phyloP scores from a whole-genome alignment of 1,140 invertebrate species.

The Lethrus apterus region DNA sequence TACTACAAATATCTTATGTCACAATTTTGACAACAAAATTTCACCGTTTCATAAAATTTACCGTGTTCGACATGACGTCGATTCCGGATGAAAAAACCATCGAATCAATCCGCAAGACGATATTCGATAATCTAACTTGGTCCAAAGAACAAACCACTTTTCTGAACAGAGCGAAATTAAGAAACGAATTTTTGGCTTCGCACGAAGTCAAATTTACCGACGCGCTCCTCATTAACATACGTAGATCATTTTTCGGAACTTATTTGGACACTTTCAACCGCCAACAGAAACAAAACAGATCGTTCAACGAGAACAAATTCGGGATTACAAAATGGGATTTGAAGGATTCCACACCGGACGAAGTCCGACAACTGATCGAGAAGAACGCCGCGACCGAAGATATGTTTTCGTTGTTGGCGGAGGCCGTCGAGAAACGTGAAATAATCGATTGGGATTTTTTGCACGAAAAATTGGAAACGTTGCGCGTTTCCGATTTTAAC shows the following conservation, averaged over 20 bases:
- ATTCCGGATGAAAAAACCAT: too few species aligned
- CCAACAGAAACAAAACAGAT: slow-evolving; percentile 22
- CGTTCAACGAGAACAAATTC: slow-evolving; percentile 28
- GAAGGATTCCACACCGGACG: slow-evolving; percentile 18
- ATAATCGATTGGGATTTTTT: slow-evolving; percentile 26
- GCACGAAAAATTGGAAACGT: slow-evolving; percentile 19
- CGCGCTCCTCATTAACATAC: slow-evolving; percentile 16
- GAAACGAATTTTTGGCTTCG: slow-evolving; percentile 4
- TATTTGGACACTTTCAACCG: slow-evolving; percentile 25
- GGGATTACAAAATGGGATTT: slow-evolving; percentile 24
- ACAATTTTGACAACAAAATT: too few species aligned
- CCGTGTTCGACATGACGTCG: too few species aligned
- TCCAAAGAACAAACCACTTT: slow-evolving; percentile 19
- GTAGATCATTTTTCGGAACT: slow-evolving; percentile 25
- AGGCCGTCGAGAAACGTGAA: slow-evolving; percentile 22
- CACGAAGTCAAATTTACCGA: slow-evolving; percentile 21
- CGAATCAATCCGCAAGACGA: too few species aligned
- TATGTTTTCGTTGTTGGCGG: slow-evolving; percentile 17
- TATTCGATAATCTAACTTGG: too few species aligned
- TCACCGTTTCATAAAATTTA: too few species aligned
- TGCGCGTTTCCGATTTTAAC: slow-evolving; percentile 17
- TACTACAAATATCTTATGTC: too few species aligned
- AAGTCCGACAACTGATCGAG: slow-evolving; percentile 17
- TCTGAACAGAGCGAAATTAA: slow-evolving; percentile 14
- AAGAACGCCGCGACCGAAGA: slow-evolving; percentile 22